Conservation (phyloP, 2,797 vertebrate species). For the Pitangus sulphuratus region DNA sequence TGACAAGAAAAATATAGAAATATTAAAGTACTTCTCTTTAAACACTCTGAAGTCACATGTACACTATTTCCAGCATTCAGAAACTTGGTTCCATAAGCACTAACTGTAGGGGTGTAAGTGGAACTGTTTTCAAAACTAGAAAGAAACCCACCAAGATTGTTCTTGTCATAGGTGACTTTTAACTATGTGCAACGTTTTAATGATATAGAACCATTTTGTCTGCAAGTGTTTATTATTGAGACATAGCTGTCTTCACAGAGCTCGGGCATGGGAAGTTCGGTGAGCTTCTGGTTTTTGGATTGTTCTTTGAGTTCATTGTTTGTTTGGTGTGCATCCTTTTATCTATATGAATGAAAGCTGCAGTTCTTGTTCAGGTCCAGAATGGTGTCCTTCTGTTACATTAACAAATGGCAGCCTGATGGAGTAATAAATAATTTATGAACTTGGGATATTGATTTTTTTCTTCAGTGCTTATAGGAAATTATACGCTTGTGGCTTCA, state of each 20-base stretch:
- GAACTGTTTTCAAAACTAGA: background rate
- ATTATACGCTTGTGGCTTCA: slow-evolving; percentile 46
- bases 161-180: no score
- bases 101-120: background rate
- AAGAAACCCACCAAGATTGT: background rate
- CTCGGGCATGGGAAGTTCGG: background rate
- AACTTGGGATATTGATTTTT: slow-evolving; percentile 59
- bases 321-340: background rate
- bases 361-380: background rate
- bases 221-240: background rate
- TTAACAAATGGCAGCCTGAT: slow-evolving; percentile 39
- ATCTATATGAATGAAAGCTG: background rate
- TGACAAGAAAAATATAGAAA: background rate
- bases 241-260: background rate
- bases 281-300: background rate
- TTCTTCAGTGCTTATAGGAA: slow-evolving; percentile 59
- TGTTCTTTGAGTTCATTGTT: background rate
- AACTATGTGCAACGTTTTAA: background rate
- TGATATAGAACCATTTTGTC: background rate
- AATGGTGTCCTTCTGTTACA: background rate
- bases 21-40: background rate
- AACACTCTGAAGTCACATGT: background rate
- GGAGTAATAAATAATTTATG: slow-evolving; percentile 58
- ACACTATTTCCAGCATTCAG: background rate
- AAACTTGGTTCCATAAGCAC: background rate